Evolutionary conservation across 1,140 invertebrate species (phyloP).

Genomic region (Drosophila santomea): DNA sequence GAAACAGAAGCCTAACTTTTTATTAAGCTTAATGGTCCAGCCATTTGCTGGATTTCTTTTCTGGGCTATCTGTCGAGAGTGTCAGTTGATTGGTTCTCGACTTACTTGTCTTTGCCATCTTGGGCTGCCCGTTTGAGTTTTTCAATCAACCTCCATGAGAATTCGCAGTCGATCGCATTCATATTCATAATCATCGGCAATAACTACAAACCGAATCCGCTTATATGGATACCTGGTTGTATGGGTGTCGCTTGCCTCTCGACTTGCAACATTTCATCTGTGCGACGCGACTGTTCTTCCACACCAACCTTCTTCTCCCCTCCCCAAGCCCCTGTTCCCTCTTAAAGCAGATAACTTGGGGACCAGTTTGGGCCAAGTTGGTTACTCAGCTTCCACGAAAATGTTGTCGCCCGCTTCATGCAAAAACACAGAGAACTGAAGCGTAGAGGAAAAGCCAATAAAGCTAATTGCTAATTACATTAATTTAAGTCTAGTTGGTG

Average conservation of each 20-base stretch:
- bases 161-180: slow-evolving; percentile 26
- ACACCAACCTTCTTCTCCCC: slow-evolving; percentile 8
- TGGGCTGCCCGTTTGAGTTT: slow-evolving; percentile 24
- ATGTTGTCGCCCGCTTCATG: slow-evolving; percentile 51
- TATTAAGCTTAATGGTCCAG: slow-evolving; percentile 3
- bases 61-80: slow-evolving; percentile 3
- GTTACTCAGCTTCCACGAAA: slow-evolving; percentile 68
- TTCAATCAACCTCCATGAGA: slow-evolving; percentile 46
- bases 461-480: slow-evolving; percentile 10
- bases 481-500: not conserved
- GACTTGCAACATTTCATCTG: slow-evolving; percentile 66
- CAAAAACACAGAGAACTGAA: slow-evolving; percentile 24
- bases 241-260: slow-evolving; percentile 49
- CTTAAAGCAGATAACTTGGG: slow-evolving; percentile 17
- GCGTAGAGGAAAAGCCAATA: slow-evolving; percentile 26
- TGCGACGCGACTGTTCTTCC: slow-evolving; percentile 19
- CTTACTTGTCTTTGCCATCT: slow-evolving; percentile 41
- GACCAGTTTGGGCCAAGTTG: slow-evolving; percentile 48
- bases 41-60: not conserved
- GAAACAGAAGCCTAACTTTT: not conserved
- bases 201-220: slow-evolving; percentile 38
- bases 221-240: slow-evolving; percentile 61
- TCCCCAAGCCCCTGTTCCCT: slow-evolving; percentile 4
- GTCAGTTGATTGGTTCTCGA: slow-evolving; percentile 45
- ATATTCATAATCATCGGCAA: slow-evolving; percentile 39